These are phyloP conservation scores for Petroica traversi DNA, from an alignment of 2,113 vertebrate species.

Conservation along the genomic window DNA sequence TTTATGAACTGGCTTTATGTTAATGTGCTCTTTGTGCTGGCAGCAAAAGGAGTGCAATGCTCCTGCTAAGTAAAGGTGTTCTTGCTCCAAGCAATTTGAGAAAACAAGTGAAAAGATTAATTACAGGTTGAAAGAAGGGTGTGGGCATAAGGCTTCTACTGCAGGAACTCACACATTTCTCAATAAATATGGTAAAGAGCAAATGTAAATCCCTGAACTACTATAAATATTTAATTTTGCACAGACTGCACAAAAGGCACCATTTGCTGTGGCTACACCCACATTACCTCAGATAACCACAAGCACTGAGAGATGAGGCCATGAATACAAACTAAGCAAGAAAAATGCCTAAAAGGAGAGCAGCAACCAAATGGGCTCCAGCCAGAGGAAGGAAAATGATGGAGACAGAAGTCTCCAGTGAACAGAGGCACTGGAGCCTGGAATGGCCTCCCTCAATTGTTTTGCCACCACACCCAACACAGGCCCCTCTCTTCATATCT, in stretches of 20 bases:
- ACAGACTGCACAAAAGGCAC: neutral
- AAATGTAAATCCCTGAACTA: neutral
- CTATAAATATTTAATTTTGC: neutral
- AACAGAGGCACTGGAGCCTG: neutral
- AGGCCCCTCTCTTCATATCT: neutral
- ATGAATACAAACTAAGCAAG: neutral
- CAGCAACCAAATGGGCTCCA: neutral
- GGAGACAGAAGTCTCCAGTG: neutral
- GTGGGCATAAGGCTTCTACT: neutral
- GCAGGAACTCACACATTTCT: neutral
- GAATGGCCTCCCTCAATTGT: neutral
- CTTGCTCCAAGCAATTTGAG: neutral
- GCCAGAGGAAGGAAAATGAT: conserved; percentile 9
- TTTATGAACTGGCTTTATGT: neutral
- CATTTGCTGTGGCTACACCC: neutral
- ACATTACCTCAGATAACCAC: neutral
- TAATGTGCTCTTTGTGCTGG: neutral
- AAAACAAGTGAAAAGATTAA: neutral
- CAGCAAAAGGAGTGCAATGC: neutral
- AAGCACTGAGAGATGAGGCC: neutral
- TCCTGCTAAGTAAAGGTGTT: neutral
- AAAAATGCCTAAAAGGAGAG: neutral
- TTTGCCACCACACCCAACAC: neutral
- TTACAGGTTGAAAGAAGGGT: neutral
- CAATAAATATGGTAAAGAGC: neutral